phyloP scores from a whole-genome alignment of 2,797 vertebrate species.

The Hydrocynus forskahlii region DNA sequence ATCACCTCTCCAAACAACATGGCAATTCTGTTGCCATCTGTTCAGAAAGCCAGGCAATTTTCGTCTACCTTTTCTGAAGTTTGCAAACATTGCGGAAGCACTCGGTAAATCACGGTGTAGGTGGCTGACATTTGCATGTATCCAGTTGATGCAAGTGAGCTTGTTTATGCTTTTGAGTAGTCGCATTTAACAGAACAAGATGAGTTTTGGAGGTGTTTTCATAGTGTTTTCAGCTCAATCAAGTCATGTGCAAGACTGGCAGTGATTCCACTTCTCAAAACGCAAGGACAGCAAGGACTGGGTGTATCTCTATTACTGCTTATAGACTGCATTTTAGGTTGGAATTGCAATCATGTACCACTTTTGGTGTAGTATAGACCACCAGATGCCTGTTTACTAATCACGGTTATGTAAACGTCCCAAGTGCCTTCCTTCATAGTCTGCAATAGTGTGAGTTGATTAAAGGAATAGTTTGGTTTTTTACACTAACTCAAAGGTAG shows the following conservation, averaged over 20 bases:
- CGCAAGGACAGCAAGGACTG: not conserved
- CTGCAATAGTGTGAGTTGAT: not conserved
- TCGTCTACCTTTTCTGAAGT: slow-evolving; percentile 5
- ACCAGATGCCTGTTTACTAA: slow-evolving; percentile 2
- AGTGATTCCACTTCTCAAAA: not conserved
- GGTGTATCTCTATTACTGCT: not conserved
- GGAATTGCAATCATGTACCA: not conserved
- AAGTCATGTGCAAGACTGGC: not conserved
- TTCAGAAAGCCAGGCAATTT: not conserved
- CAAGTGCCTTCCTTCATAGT: not conserved
- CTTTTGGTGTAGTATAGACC: not conserved
- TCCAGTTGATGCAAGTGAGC: not conserved
- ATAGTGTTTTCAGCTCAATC: not conserved
- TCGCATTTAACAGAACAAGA: not conserved
- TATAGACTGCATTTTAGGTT: not conserved
- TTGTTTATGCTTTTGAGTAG: not conserved
- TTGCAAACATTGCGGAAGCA: not conserved
- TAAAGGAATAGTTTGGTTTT: no score
- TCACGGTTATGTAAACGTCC: not conserved
- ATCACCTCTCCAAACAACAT: not conserved
- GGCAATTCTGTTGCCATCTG: not conserved
- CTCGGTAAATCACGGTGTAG: slow-evolving; percentile 1
- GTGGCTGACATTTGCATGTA: not conserved
- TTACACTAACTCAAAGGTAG: no score
- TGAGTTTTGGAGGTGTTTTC: not conserved